A percentile compares a stretch with the other conserved stretches of the same genome.
phyloP scores from a whole-genome alignment of 2,797 vertebrate genomes.

The Enteromius mattozi region DNA sequence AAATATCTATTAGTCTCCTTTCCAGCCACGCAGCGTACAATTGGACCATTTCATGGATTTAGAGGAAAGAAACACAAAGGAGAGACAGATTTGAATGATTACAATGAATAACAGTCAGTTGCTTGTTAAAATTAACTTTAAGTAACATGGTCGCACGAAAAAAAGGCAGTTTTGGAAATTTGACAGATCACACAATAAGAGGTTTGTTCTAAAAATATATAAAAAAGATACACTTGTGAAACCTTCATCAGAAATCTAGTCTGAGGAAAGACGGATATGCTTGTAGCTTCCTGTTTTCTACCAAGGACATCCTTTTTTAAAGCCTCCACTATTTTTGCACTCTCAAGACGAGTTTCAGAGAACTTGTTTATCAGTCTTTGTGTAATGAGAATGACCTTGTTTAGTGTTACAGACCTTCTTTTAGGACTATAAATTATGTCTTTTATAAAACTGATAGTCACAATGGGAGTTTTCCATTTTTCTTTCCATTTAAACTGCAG shows the following conservation, averaged over 20 bases:
- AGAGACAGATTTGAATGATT: background rate
- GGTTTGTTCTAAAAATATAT: background rate
- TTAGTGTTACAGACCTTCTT: background rate
- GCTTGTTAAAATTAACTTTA: background rate
- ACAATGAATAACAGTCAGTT: background rate
- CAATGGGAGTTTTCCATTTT: background rate
- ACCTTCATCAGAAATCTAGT: background rate
- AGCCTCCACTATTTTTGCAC: conserved; percentile 18
- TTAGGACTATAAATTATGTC: background rate
- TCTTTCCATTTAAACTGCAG: background rate
- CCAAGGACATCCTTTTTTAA: conserved; percentile 36
- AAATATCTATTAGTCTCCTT: conserved; percentile 12
- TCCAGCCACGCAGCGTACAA: background rate
- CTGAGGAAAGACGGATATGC: conserved; percentile 32
- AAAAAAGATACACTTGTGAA: background rate
- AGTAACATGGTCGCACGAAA: background rate
- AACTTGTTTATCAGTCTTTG: background rate
- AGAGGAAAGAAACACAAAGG: background rate
- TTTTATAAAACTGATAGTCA: background rate
- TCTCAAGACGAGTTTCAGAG: background rate
- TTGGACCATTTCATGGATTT: conserved; percentile 19
- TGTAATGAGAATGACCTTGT: background rate
- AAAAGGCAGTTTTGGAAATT: background rate
- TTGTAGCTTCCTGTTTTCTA: conserved; percentile 41
- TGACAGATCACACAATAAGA: background rate